Base-by-base conservation (phyloP, 2,113 vertebrate genomes). In the Coryphaenoides rupestris region DNA sequence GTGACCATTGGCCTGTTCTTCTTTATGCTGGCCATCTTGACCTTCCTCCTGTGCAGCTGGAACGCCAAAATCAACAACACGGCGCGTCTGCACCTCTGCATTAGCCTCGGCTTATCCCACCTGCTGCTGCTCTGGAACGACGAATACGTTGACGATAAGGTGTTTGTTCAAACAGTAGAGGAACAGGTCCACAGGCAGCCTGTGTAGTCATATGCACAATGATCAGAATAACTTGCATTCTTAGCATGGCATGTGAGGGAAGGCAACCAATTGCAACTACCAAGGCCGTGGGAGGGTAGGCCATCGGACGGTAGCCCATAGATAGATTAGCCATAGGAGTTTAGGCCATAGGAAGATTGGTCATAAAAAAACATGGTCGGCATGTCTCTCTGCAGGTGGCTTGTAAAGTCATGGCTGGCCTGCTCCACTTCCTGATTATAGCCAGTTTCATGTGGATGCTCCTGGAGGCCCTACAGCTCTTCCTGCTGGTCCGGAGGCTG, bases 401-500 rank as follows among this genome's bases (percentile, higher is more conserved):
- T 24, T 87, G 87, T 66, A 78, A 62, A 0, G 74, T 83, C 68
- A 58, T 86, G 33, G 85, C 86, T 1, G 87, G 86, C 0, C n/a
- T 87, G 21, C 83, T 89, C 3, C 85, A 89, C 69, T 86, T 84
- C 70, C 72, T 86, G 33, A 87, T 93, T 56, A 59, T 94, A 62
- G 84, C 89, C 0, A 84, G 89, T 63, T 92, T 93, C 78, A 85
- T 89, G 83, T 92, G 92, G 92, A 93, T 94, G 92, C 69, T 82
- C 55, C 87, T 95, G n/a, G 92, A 94, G 64, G 91, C 91, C 0
- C 7, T 91, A 4, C 91, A 93, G 77, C 92, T 94, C 47, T 80
- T 92, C 84, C 71, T 92, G 57, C 82, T 95, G 1, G 90, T 95
- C 33, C 64, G 67, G 19, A 77, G 62, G 33, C 85, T 89, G 60